Conservation (phyloP, 2,113 vertebrate genomes). For the Peromyscus maniculatus region DNA sequence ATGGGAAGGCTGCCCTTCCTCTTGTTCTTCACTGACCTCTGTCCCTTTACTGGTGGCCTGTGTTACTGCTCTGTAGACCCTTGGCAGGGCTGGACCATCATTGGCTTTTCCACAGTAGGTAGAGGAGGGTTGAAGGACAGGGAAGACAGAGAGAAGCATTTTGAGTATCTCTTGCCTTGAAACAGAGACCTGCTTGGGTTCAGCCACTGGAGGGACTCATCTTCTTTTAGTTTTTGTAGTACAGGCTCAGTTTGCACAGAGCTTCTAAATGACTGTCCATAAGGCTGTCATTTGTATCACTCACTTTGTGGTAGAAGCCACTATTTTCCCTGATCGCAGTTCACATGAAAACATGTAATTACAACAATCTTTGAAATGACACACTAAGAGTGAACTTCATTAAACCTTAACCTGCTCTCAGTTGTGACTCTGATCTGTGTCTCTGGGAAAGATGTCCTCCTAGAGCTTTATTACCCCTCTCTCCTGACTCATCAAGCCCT, state of each 20-base stretch:
- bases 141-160: background rate
- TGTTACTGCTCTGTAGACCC: no score
- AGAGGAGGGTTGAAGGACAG: no score
- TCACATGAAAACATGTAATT: background rate
- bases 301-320: background rate
- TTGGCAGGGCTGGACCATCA: no score
- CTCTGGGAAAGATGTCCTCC: background rate
- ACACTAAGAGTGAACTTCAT: background rate
- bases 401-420: background rate
- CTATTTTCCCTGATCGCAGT: background rate
- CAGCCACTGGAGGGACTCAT: background rate
- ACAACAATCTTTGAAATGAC: background rate
- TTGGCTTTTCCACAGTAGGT: background rate
- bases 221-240: background rate
- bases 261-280: background rate
- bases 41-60: background rate
- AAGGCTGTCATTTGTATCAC: background rate
- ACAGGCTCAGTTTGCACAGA: rapidly evolving
- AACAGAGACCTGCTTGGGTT: background rate
- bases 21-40: background rate
- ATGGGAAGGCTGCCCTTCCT: background rate
- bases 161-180: background rate
- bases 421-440: background rate
- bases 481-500: background rate
- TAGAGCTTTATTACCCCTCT: rapidly evolving